Base-by-base conservation (phyloP, 2,113 vertebrate species). In the Cyanoderma ruficeps region DNA sequence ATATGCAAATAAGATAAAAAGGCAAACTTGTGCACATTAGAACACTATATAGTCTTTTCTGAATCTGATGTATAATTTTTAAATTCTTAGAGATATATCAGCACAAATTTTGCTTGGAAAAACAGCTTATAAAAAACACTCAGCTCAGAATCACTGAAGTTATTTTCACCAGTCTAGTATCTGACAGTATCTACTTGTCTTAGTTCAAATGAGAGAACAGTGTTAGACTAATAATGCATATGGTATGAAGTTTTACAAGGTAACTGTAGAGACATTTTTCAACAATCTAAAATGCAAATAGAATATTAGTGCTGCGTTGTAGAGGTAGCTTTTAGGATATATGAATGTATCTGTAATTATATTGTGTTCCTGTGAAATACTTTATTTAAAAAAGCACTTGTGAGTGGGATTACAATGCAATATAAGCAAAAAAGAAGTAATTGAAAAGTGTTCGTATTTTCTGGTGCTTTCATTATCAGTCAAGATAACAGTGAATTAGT, bases 1-100 rank as follows among this genome's bases (percentile, higher is more conserved):
- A 97, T 83, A 98, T 98, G 96, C 97, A 98, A 98, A 98, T 96
- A 97, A 96, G 94, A 27, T 15, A 95, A 90, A 96, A 96, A 98
- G 89, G 90, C 95, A 98, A 97, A 96, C 94, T 96, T 83, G 92
- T 97, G 94, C 88, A 97, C 86, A 96, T 96, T 83, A 96, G 81
- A 96, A 96, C n/a, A 56, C 57, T 96, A 65, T 39, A 95, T 39
- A 95, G 93, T 93, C 60, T 93, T 93, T 98, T 96, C 78, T 92
- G 86, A 92, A 94, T 86, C 77, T 96, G 80, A 96, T 93, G 91
- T 74, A 90, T 95, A 82, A 94, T 97, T 97, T 97, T 96, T 96
- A 82, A 95, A 91, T 94, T 87, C 92, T 93, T 97, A 94, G 83
- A 87, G 35, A 46, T 56, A 49, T 27, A 94, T 63, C n/a, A 80